phyloP scores from a whole-genome alignment of 2,797 vertebrate species.

The Catostomus latipinnis region DNA sequence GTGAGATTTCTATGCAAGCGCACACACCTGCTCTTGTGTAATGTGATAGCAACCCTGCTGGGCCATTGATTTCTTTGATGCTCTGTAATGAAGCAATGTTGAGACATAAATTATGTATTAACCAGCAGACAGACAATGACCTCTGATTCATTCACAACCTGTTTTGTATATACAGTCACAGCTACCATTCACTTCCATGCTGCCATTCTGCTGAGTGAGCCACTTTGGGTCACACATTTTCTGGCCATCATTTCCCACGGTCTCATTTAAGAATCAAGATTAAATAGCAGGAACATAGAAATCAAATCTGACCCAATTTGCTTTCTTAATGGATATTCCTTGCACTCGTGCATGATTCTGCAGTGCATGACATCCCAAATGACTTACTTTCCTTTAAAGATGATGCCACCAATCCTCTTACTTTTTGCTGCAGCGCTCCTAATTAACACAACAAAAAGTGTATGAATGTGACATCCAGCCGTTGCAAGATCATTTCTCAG shows the following conservation, averaged over 20 bases:
- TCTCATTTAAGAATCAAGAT: background rate
- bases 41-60: conserved; percentile 22
- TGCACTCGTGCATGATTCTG: background rate
- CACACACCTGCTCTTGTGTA: background rate
- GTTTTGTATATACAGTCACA: conserved; percentile 76
- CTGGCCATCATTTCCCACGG: background rate
- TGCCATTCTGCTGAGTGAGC: background rate
- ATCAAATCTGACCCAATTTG: background rate
- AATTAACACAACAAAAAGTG: no score
- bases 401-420: no score
- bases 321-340: background rate
- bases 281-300: background rate
- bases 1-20: conserved; percentile 23
- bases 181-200: conserved; percentile 1
- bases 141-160: conserved; percentile 76
- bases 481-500: no score
- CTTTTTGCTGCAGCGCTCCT: no score
- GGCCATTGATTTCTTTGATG: conserved; percentile 43
- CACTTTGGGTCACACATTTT: conserved; percentile 12
- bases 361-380: no score
- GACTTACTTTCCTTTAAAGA: no score
- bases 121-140: conserved; percentile 72
- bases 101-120: conserved; percentile 33
- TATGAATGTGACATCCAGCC: no score
- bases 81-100: conserved; percentile 33